Base-by-base conservation (phyloP, 2,797 vertebrate genomes). In the Steatocranus sp. region DNA sequence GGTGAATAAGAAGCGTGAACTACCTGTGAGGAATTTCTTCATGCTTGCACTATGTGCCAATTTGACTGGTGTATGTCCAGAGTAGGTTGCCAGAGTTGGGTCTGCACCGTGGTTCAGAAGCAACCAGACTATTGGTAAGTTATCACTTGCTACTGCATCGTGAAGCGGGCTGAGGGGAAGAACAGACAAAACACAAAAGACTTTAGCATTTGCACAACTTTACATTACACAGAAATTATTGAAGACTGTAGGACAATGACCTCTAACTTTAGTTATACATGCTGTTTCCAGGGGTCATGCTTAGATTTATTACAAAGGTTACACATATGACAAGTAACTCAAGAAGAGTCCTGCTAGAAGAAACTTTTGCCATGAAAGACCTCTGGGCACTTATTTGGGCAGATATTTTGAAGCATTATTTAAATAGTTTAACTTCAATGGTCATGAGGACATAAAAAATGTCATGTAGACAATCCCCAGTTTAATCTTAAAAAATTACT, bases 21-120 rank as follows among this genome's bases (percentile, higher is more conserved):
- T 95, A 99, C 99, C 98, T n/a, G 94, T 97, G 82, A 99, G 97
- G 93, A 99, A 99, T 82, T 92, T 95, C 94, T 98, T 99, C 99
- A 99, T 99, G 92, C 91, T 95, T 1, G 96, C 94, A 4, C 98
- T 99, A 85, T 98, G 98, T 86, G 99, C 98, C 87, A 99, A 87
- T 88, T 98, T 99, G 95, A 99, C 96, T 2, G 97, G 97, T 0
- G 98, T 99, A 95, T 99, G 98, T 75, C 99, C 99, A 0, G 99
- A 99, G 92, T 99, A 99, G 4, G 98, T 99, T 70, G 99, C 98
- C 90, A 99, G 96, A 1, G 98, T 99, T 3, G 98, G 98, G 91
- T 99, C 99, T 3, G 99, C 99, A 2, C 98, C 98, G 36, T 99
- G 99, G 84, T 98, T 98, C 81, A 99, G 96, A 76, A 99, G 96